phyloP scores from a whole-genome alignment of 2,888 invertebrate species.

The Thecocarcelia acutangulata region DNA sequence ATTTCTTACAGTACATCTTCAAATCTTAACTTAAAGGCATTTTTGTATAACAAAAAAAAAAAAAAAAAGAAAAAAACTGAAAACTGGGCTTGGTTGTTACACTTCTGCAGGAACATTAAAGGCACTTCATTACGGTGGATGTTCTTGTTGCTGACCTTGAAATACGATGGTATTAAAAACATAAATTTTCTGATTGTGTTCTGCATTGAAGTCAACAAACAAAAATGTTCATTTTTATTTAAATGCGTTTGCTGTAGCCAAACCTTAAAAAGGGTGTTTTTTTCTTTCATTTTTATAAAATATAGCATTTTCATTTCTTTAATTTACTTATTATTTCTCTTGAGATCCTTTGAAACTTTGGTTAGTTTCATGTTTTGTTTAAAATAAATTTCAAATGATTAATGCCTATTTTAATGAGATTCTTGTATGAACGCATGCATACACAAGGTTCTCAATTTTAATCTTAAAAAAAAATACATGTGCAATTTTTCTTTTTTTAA shows the following conservation, averaged over 20 bases:
- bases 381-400: constrained; percentile 74
- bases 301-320: constrained; percentile 62
- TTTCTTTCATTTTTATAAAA: constrained; percentile 47
- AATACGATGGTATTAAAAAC: constrained; percentile 75
- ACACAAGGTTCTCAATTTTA: constrained; percentile 64
- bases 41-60: background rate
- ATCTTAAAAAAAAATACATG: background rate
- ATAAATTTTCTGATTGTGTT: constrained; percentile 74
- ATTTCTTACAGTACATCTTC: constrained; percentile 40
- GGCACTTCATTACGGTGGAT: constrained; percentile 12
- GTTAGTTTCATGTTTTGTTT: constrained; percentile 45
- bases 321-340: constrained; percentile 22
- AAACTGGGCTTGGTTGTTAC: constrained; percentile 55
- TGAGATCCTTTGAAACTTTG: constrained; percentile 46
- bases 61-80: background rate
- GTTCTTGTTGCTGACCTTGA: constrained; percentile 75
- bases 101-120: constrained; percentile 27
- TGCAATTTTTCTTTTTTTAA: background rate
- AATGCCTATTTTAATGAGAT: constrained; percentile 79
- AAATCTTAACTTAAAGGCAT: constrained; percentile 52
- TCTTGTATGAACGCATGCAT: constrained; percentile 72
- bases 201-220: constrained; percentile 36
- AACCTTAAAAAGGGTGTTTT: constrained; percentile 62
- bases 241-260: constrained; percentile 43
- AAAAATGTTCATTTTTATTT: constrained; percentile 53